Percentiles rank a stretch among this genome's conserved stretches.
These are phyloP conservation scores for Ophiodon elongatus DNA, from an alignment of 2,113 vertebrate genomes.

Conservation along the genomic window DNA sequence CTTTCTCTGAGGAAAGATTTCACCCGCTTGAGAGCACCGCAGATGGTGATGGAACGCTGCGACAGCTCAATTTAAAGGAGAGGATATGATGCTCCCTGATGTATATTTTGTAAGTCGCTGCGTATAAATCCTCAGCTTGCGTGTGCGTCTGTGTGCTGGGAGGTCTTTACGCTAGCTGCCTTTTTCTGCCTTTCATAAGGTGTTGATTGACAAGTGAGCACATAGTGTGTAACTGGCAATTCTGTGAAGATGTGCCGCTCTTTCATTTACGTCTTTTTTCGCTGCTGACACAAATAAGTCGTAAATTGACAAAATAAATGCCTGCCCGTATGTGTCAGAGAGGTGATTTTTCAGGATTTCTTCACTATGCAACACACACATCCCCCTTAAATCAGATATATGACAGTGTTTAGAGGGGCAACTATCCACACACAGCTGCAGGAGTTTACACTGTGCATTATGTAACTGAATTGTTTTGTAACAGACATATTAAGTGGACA, in stretches of 20 bases:
- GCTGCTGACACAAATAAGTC: conserved; percentile 48
- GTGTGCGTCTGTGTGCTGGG: conserved; percentile 26
- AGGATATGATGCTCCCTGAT: conserved; percentile 55
- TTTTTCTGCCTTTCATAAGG: conserved; percentile 47
- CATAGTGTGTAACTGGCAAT: conserved; percentile 44
- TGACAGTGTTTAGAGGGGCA: conserved; percentile 6
- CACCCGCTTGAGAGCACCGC: conserved; percentile 31
- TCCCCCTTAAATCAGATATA: conserved; percentile 27
- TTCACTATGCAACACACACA: background rate
- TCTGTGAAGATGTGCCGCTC: conserved; percentile 34
- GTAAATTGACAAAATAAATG: conserved; percentile 42
- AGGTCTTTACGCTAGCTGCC: conserved; percentile 31
- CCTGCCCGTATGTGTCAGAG: conserved; percentile 31
- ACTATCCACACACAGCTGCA: conserved; percentile 8
- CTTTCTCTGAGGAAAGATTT: conserved; percentile 55
- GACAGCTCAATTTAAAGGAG: conserved; percentile 61
- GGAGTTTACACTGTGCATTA: conserved; percentile 14
- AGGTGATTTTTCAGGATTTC: conserved; percentile 32
- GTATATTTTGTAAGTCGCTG: conserved; percentile 53
- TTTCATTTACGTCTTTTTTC: conserved; percentile 38
- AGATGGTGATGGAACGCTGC: conserved; percentile 51
- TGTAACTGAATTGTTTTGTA: conserved; percentile 26
- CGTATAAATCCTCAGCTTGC: conserved; percentile 36
- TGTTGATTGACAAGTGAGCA: conserved; percentile 61
- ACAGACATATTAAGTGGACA: conserved; percentile 23